Conservation (phyloP, 1,140 invertebrate genomes). For the Meloidogyne floridensis region DNA sequence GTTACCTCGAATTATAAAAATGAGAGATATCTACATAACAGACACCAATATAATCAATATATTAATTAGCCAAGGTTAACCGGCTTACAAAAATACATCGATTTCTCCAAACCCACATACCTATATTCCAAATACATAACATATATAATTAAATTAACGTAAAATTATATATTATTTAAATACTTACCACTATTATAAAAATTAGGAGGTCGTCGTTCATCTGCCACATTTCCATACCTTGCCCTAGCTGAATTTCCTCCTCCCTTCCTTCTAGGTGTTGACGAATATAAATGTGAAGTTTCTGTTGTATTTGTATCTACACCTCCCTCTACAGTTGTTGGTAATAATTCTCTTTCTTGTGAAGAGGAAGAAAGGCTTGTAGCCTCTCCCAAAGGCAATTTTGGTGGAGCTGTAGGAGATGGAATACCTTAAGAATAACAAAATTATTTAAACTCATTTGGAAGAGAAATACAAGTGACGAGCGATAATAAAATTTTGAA, state of each 20-base stretch:
- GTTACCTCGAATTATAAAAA: too few relatives aligned
- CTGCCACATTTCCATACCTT: not conserved
- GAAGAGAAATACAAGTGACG: not conserved
- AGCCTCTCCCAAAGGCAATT: constrained; percentile 13
- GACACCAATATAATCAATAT: too few relatives aligned
- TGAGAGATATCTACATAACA: too few relatives aligned
- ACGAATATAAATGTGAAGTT: constrained; percentile 15
- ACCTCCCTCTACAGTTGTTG: not conserved
- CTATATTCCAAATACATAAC: too few relatives aligned
- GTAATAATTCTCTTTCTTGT: constrained; percentile 19
- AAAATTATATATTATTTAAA: too few relatives aligned
- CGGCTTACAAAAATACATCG: too few relatives aligned
- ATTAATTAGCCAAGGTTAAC: too few relatives aligned
- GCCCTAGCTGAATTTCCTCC: not conserved
- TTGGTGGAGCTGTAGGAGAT: constrained; percentile 13
- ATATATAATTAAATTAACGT: too few relatives aligned
- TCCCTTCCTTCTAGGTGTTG: constrained; percentile 18
- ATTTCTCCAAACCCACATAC: too few relatives aligned
- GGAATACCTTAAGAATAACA: not conserved
- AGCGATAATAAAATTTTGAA: too few relatives aligned
- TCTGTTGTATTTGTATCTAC: constrained; percentile 20
- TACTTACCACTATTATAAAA: not conserved
- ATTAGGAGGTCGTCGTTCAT: not conserved
- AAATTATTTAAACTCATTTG: not conserved
- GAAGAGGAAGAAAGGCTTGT: constrained; percentile 3